Base-by-base conservation (phyloP, 2,113 vertebrate species). In the Xyliphius kryptos region DNA sequence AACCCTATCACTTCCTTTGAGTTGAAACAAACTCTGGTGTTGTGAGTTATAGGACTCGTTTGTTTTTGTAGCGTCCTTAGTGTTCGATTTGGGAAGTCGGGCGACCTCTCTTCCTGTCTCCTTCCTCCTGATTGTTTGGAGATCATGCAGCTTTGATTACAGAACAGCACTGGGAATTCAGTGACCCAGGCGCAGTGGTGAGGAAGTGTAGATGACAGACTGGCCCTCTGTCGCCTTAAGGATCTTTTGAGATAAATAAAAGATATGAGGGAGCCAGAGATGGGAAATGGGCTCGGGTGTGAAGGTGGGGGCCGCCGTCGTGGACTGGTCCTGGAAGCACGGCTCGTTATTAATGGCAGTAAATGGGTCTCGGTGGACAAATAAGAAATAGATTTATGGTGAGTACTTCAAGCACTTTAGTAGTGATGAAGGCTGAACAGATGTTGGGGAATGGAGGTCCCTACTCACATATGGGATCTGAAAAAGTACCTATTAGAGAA, bases 341-440 rank as follows among this genome's bases (percentile, higher is more conserved):
- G 32, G 9, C 40, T 66, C 56, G 17, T 38, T 37, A 21, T 64
- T 37, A 56, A 21, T 37, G 37, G 13, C 54, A 3, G 19, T 49
- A 20, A 38, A 38, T 17, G 19, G 46, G 49, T 56, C 56, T 51
- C 53, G 14, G 41, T 56, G 59, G 56, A 26, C 52, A 44, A 40
- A 37, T 12, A 64, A 51, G 63, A 70, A 69, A 72, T 59, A 66
- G 67, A 81, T 77, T 79, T 75, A 75, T 77, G 55, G 56, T 43
- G 58, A 75, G 67, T 79, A 72, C 56, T 56, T 52, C 56, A 68
- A 76, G 69, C 67, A 67, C 72, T 67, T 76, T 49, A 65, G 53
- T 65, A 71, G 66, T 55, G 69, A 73, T 75, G 75, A 79, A 82
- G 81, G 61, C 74, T 67, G 76, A 83, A 80, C 82, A 85, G 79